phyloP scores from a whole-genome alignment of 2,888 invertebrate species.

The Oscheius onirici region DNA sequence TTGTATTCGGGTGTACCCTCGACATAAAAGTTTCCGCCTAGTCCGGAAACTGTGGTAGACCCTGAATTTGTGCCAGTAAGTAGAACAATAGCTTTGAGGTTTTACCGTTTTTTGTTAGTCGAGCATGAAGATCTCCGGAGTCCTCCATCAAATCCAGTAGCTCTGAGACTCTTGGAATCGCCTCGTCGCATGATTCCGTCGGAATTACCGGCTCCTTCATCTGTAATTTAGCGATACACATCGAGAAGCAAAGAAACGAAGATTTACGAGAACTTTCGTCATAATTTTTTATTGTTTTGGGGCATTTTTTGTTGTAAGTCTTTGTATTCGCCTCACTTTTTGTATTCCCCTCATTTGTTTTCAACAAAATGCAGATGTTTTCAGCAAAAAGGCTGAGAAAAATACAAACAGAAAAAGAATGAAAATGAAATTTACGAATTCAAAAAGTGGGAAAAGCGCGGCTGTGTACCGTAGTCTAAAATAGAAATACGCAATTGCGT shows the following conservation, averaged over 20 bases:
- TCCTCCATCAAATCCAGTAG: conserved; percentile 46
- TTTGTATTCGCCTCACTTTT: too few species aligned
- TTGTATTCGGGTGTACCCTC: conserved; percentile 50
- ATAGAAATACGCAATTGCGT: neutral
- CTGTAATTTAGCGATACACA: neutral
- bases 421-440: too few species aligned
- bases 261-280: too few species aligned
- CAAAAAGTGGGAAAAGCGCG: too few species aligned
- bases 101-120: conserved; percentile 44
- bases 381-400: too few species aligned
- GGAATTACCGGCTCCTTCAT: conserved; percentile 22
- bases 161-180: conserved; percentile 45
- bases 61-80: conserved; percentile 33
- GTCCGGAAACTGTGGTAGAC: conserved; percentile 53
- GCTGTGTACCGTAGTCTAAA: too few species aligned
- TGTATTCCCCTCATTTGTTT: too few species aligned
- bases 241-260: neutral
- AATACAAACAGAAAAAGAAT: too few species aligned
- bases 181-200: conserved; percentile 47
- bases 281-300: too few species aligned
- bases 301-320: too few species aligned
- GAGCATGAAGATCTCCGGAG: conserved; percentile 42
- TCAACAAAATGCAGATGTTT: too few species aligned
- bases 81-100: neutral
- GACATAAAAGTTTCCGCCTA: conserved; percentile 38